A percentile compares a stretch with the other conserved stretches of the same genome.
Conservation (phyloP, 2,888 invertebrate species). For the Pachydiplax longipennis region DNA sequence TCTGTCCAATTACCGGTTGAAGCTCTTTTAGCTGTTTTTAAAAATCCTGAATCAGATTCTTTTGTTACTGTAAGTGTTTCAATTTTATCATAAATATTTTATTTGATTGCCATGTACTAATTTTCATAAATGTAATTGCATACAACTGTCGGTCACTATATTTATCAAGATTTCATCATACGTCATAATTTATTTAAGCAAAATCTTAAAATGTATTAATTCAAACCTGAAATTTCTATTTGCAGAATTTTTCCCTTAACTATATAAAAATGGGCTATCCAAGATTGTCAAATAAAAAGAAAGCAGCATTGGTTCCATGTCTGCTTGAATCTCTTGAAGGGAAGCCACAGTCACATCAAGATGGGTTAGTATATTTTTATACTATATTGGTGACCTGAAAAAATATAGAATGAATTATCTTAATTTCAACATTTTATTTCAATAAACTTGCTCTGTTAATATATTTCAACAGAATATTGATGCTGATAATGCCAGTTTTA, state of each 20-base stretch:
- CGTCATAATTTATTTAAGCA: too few species aligned
- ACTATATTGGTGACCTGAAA: too few species aligned
- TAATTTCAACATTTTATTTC: too few species aligned
- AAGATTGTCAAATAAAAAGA: slow-evolving; percentile 76
- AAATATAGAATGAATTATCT: too few species aligned
- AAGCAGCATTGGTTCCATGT: slow-evolving; percentile 76
- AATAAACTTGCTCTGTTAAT: too few species aligned
- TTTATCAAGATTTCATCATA: too few species aligned
- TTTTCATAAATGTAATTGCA: background rate
- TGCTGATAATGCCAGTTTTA: slow-evolving; percentile 80
- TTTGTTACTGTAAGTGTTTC: slow-evolving; percentile 75
- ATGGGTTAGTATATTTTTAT: background rate
- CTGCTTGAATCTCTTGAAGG: slow-evolving; percentile 79
- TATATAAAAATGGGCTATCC: slow-evolving; percentile 94
- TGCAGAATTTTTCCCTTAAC: slow-evolving; percentile 90
- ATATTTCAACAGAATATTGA: slow-evolving; percentile 69
- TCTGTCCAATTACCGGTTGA: slow-evolving; percentile 87
- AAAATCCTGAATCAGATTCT: slow-evolving; percentile 76
- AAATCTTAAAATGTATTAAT: too few species aligned
- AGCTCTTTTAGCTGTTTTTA: slow-evolving; percentile 79
- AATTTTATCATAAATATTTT: background rate
- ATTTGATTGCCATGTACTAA: background rate
- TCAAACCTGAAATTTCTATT: slow-evolving; percentile 53
- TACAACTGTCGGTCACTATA: too few species aligned
- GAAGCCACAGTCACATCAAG: slow-evolving; percentile 81